Conservation (phyloP, 2,113 vertebrate genomes). For the Actenoides hombroni region DNA sequence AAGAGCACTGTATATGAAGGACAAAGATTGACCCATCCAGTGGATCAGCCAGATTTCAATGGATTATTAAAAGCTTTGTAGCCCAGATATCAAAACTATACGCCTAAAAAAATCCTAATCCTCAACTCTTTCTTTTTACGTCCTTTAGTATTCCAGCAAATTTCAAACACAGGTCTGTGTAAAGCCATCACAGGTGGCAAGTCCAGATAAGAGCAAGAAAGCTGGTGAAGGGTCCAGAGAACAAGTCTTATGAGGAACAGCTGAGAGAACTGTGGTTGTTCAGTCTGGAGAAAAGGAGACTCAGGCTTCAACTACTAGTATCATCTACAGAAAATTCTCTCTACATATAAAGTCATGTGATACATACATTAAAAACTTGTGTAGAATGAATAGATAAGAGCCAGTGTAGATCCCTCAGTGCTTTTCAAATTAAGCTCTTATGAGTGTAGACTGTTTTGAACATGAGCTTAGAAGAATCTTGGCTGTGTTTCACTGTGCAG, state of each 20-base stretch:
- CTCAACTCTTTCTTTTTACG: background rate
- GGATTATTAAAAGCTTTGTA: background rate
- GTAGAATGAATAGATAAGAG: background rate
- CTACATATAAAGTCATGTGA: background rate
- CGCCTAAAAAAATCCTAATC: background rate
- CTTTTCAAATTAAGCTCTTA: background rate
- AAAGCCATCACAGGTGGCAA: background rate
- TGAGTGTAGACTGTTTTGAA: background rate
- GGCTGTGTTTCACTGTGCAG: background rate
- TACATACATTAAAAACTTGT: background rate
- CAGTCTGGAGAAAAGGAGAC: background rate
- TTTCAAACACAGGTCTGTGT: background rate
- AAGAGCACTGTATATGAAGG: background rate
- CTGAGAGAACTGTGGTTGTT: background rate
- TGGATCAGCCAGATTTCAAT: background rate
- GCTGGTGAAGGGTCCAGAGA: background rate
- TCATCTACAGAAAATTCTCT: background rate
- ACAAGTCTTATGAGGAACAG: background rate
- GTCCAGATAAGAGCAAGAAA: too few relatives aligned
- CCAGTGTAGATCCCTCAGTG: background rate
- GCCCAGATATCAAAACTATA: background rate
- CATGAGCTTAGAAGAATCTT: background rate
- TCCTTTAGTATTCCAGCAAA: background rate
- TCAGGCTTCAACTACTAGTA: background rate
- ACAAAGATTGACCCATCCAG: background rate